These are phyloP conservation scores for Lymantria dispar DNA, from an alignment of 2,888 invertebrate species.

Conservation along the genomic window DNA sequence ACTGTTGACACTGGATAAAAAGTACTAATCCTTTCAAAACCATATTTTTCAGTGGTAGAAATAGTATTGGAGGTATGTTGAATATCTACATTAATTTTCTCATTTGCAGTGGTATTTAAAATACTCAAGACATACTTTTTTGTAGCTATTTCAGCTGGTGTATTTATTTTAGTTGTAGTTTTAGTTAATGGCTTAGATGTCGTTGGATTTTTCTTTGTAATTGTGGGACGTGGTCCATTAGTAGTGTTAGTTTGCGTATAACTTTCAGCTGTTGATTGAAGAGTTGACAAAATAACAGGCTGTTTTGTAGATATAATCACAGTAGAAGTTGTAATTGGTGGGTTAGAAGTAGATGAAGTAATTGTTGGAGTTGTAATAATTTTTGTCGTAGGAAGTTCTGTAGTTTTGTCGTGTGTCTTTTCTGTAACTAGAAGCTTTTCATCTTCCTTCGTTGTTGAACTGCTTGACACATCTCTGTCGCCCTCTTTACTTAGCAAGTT, in stretches of 20 bases:
- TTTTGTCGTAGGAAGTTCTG: conserved; percentile 11
- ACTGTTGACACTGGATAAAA: conserved; percentile 60
- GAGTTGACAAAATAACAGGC: conserved; percentile 12
- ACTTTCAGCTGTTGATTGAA: conserved; percentile 13
- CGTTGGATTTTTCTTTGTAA: conserved; percentile 23
- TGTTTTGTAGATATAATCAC: conserved; percentile 21
- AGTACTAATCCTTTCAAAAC: conserved; percentile 58
- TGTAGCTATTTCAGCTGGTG: conserved; percentile 25
- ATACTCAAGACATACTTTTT: conserved; percentile 26
- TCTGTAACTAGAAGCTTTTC: conserved; percentile 29
- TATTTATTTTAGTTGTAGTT: conserved; percentile 29
- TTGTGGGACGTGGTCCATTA: conserved; percentile 5
- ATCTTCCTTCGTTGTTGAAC: conserved; percentile 37
- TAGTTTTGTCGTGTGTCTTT: conserved; percentile 25
- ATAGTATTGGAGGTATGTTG: conserved; percentile 29
- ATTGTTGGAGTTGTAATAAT: conserved; percentile 28
- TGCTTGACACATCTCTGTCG: conserved; percentile 40
- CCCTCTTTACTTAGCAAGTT: conserved; percentile 60
- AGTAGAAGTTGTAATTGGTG: conserved; percentile 18
- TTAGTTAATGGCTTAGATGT: conserved; percentile 18
- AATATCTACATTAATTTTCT: conserved; percentile 24
- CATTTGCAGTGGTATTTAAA: conserved; percentile 28
- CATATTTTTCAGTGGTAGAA: conserved; percentile 44
- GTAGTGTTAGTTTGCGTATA: conserved; percentile 8
- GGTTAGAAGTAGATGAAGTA: conserved; percentile 14